Evolutionary conservation across 2,797 vertebrate species (phyloP), one percentile per base, ranked within the genome.

Genomic region (Apodemus agrarius): DNA sequence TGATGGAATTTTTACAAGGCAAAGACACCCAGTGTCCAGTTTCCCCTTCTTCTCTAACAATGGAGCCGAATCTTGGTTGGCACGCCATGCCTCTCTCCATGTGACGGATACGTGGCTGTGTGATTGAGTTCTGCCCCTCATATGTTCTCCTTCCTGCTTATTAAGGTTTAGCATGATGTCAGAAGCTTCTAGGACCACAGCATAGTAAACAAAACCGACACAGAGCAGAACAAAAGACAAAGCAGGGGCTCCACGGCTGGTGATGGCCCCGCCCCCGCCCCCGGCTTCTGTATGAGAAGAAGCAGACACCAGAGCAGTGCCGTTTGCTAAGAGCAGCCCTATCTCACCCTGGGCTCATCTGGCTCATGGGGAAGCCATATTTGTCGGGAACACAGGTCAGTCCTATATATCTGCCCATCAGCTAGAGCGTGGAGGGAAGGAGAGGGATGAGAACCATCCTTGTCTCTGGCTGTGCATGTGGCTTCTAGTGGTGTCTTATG

Each of bases 21-120:
- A 52, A 34, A 67, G 78, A 31, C 0, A 34, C 78, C 26, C 40
- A n/a, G 57, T 2, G 29, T 0, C 37, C 8, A 0, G 0, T 5
- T 24, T 34, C 46, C 1, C 12, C 34, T 21, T 26, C 43, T 59
- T 17, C 31, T n/a, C 59, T 11, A 11, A n/a, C 10, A 13, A n/a
- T 5, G 40, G 37, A 88, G 37, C 29, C 54, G 24, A 21, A n/a
- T 24, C 26, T 24, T 22, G 2, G 26, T 19, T 3, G 49, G 69
- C 91, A 84, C 17, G 0, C 0, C 7, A 59, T 0, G 0, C 52
- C 46, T 3, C 24, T 75, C 40, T 83, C 88, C 0, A 3, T 34
- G 46, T 52, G 40, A 69, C 57, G 9, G 31, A 75, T 16, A 6
- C 1, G 5, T 14, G 63, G 84, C 26, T 7, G 0, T 10, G 3